Evolutionary conservation across 1,140 invertebrate genomes (phyloP).

Genomic region (Drosophila mojavensis): DNA sequence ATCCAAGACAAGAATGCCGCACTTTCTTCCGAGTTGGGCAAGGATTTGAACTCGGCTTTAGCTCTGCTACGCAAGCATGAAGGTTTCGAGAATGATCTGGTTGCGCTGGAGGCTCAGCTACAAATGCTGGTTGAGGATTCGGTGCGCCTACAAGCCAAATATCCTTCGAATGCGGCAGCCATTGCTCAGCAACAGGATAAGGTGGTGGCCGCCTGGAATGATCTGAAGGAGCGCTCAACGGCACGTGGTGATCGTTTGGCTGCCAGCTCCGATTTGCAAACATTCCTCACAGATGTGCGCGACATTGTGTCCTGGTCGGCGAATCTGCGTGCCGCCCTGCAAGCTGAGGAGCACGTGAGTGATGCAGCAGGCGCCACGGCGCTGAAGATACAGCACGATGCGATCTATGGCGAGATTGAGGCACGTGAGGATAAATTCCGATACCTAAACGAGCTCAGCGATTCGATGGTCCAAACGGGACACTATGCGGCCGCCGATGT

Average conservation of each 20-base stretch:
- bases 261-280: slow-evolving; percentile 94
- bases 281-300: slow-evolving; percentile 92
- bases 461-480: slow-evolving; percentile 92
- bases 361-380: slow-evolving; percentile 94
- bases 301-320: slow-evolving; percentile 96
- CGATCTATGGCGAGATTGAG: slow-evolving; percentile 97
- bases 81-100: slow-evolving; percentile 97
- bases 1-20: slow-evolving; percentile 95
- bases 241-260: slow-evolving; percentile 92
- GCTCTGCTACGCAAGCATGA: slow-evolving; percentile 94
- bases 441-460: slow-evolving; percentile 90
- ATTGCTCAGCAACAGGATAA: slow-evolving; percentile 93
- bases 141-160: slow-evolving; percentile 92
- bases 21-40: slow-evolving; percentile 92
- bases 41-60: slow-evolving; percentile 94
- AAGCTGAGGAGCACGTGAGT: slow-evolving; percentile 92
- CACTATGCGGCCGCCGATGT: slow-evolving; percentile 93
- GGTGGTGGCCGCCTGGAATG: slow-evolving; percentile 94
- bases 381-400: slow-evolving; percentile 95
- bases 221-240: slow-evolving; percentile 92
- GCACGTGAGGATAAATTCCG: slow-evolving; percentile 95
- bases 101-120: slow-evolving; percentile 96
- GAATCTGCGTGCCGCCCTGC: slow-evolving; percentile 91
- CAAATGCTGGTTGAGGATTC: slow-evolving; percentile 97
- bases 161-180: slow-evolving; percentile 96